These are phyloP conservation scores for Lathronympha strigana DNA, from an alignment of 2,888 invertebrate genomes.

Conservation along the genomic window DNA sequence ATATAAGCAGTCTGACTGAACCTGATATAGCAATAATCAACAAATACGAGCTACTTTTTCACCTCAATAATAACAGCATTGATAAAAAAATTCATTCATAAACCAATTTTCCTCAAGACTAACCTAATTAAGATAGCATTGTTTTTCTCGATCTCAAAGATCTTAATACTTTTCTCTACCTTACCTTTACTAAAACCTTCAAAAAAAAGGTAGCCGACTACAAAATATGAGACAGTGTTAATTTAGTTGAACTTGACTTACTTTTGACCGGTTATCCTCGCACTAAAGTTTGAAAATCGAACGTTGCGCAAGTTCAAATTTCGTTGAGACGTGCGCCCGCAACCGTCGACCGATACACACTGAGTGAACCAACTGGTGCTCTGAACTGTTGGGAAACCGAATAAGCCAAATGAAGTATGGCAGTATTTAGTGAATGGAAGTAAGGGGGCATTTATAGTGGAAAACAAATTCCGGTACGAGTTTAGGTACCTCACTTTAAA, in stretches of 20 bases:
- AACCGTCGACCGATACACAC: conserved; percentile 1
- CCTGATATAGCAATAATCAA: not conserved
- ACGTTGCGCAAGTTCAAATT: conserved; percentile 16
- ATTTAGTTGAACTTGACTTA: conserved; percentile 10
- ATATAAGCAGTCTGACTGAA: not conserved
- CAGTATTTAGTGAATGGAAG: conserved; percentile 33
- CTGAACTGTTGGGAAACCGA: conserved; percentile 32
- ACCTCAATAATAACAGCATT: not conserved
- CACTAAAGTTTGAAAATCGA: conserved; percentile 26
- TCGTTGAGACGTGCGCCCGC: conserved; percentile 12
- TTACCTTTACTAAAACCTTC: no score
- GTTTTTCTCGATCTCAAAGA: conserved; percentile 4
- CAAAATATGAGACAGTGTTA: not conserved
- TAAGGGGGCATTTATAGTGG: conserved; percentile 18
- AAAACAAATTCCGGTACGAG: not conserved
- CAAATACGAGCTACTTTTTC: not conserved
- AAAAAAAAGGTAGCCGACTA: no score
- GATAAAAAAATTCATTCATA: conserved; percentile 7
- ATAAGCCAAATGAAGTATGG: conserved; percentile 33
- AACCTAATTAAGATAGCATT: conserved; percentile 1
- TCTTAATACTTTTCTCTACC: not conserved
- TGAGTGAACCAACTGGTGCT: not conserved
- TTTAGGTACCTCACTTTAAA: not conserved
- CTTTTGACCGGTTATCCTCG: conserved; percentile 35
- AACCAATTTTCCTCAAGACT: conserved; percentile 12